phyloP scores from a whole-genome alignment of 2,888 invertebrate species.

The Caenorhabditis sinica region DNA sequence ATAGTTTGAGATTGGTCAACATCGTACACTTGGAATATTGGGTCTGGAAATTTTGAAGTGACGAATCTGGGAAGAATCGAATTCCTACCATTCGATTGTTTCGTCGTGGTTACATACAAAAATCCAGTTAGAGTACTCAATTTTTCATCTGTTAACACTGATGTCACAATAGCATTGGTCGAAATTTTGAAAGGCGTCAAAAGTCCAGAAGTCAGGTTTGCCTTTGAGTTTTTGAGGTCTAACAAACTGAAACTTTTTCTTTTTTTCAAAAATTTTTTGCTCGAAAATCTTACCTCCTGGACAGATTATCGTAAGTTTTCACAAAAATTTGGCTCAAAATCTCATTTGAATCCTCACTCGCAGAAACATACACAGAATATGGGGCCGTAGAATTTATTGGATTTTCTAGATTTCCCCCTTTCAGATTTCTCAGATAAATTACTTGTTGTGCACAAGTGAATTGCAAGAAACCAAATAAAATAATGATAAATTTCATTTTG shows the following conservation, averaged over 20 bases:
- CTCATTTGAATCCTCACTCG: neutral
- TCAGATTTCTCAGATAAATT: neutral
- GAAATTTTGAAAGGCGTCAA: neutral
- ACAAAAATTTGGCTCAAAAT: neutral
- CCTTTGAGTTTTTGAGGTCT: neutral
- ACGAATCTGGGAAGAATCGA: no score
- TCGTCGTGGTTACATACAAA: neutral
- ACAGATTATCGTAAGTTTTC: neutral
- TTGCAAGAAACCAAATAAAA: neutral
- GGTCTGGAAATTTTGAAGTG: neutral
- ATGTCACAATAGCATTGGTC: neutral
- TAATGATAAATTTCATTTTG: no score
- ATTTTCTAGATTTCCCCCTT: neutral
- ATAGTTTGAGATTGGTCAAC: neutral
- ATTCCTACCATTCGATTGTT: neutral
- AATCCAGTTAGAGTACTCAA: neutral
- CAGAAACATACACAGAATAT: neutral
- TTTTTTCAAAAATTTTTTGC: neutral
- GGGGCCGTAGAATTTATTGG: neutral
- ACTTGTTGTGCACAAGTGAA: neutral
- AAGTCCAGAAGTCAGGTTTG: neutral
- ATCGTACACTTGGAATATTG: neutral
- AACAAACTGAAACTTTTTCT: neutral
- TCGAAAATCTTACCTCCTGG: neutral
- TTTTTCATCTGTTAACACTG: neutral